Conservation (phyloP, 2,888 invertebrate species). For the Creontiades dilutus region DNA sequence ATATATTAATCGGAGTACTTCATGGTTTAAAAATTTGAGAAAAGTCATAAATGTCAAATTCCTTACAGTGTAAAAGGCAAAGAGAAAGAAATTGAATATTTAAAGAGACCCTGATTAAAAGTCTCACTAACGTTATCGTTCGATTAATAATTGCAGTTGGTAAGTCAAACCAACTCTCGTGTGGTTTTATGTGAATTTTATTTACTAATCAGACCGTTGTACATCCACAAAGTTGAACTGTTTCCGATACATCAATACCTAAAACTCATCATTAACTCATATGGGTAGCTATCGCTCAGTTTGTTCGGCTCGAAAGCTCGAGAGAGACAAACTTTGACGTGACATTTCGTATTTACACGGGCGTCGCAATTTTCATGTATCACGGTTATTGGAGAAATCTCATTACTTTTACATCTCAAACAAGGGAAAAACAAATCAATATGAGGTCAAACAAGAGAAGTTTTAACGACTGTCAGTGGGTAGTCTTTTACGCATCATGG, state of each 20-base stretch:
- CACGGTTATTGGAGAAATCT: background rate
- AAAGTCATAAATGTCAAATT: no score
- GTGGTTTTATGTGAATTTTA: no score
- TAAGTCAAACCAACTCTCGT: no score
- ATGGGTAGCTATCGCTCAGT: background rate
- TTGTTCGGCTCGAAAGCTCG: background rate
- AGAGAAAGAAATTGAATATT: no score
- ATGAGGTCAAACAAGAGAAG: background rate
- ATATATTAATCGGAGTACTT: no score
- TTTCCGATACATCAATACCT: background rate
- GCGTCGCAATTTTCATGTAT: slow-evolving; percentile 6
- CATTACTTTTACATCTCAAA: slow-evolving; percentile 17
- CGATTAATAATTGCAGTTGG: no score
- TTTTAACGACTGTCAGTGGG: background rate
- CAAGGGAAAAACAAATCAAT: background rate
- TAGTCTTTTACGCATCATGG: background rate
- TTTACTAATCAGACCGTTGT: no score
- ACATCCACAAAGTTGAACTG: background rate
- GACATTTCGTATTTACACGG: background rate
- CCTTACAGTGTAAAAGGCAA: no score
- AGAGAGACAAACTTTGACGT: background rate
- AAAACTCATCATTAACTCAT: background rate
- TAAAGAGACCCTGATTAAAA: no score
- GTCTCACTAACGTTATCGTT: no score
- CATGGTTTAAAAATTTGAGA: no score